A percentile compares a stretch with the other conserved stretches of the same genome.
phyloP scores from a whole-genome alignment of 2,113 vertebrate genomes.

The Coregonus clupeaformis region DNA sequence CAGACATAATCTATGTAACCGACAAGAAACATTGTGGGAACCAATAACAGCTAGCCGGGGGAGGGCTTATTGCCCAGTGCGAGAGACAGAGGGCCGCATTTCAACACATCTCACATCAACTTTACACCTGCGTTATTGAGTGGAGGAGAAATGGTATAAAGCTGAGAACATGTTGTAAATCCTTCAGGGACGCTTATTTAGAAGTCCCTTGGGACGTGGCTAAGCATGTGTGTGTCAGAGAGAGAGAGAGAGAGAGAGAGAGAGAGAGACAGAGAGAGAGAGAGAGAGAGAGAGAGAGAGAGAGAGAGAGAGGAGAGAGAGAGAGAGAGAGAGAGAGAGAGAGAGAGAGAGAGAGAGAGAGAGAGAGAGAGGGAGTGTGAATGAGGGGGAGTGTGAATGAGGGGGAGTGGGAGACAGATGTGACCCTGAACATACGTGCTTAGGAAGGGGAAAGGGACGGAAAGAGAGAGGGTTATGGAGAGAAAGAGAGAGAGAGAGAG shows the following conservation, averaged over 20 bases:
- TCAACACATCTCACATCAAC: constrained; percentile 13
- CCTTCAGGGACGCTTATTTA: constrained; percentile 18
- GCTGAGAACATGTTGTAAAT: constrained; percentile 33
- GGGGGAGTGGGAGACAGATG: constrained; percentile 1
- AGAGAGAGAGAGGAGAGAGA: neutral
- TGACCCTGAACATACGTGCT: neutral
- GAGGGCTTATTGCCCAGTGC: too few relatives aligned
- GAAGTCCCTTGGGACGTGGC: constrained; percentile 17
- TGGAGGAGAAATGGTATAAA: constrained; percentile 23
- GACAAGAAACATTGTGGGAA: neutral
- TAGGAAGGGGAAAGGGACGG: neutral
- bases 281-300: neutral
- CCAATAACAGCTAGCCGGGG: neutral
- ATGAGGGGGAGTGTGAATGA: neutral
- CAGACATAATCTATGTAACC: neutral
- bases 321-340: constrained; percentile 5
- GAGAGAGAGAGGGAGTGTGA: neutral
- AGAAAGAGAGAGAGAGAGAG: too few relatives aligned
- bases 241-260: constrained; percentile 4
- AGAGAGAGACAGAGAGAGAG: neutral
- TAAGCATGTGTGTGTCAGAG: neutral
- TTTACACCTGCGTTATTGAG: constrained; percentile 23
- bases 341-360: neutral
- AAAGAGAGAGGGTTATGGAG: neutral
- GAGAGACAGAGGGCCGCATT: neutral